Conservation (phyloP, 2,113 vertebrate genomes). For the Osmerus mordax region DNA sequence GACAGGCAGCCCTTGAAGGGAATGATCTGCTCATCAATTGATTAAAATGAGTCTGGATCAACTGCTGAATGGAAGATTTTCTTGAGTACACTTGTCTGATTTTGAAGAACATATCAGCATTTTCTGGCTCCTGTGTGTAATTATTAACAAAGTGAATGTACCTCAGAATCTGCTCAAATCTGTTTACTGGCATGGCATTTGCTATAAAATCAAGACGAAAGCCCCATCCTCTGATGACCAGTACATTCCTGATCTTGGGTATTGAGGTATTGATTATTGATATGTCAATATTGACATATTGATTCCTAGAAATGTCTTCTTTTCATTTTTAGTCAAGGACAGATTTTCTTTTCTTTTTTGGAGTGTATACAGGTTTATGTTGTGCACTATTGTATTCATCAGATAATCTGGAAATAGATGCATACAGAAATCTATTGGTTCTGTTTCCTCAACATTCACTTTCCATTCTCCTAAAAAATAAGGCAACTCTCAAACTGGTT, state of each 20-base stretch:
- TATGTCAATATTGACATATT: slow-evolving; percentile 9
- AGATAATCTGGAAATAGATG: slow-evolving; percentile 12
- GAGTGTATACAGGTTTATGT: slow-evolving; percentile 14
- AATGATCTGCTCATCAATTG: too few relatives aligned
- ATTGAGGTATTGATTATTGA: slow-evolving; percentile 1
- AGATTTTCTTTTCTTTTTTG: slow-evolving; percentile 21
- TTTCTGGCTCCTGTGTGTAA: neutral
- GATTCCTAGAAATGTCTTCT: slow-evolving; percentile 9
- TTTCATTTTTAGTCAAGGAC: neutral
- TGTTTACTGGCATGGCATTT: slow-evolving; percentile 10
- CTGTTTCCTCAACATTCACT: neutral
- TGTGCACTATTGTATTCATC: slow-evolving; percentile 9
- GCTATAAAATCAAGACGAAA: slow-evolving; percentile 1
- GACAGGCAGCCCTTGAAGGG: too few relatives aligned
- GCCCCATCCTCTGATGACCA: slow-evolving; percentile 14
- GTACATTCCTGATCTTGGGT: slow-evolving; percentile 19
- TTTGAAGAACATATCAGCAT: neutral
- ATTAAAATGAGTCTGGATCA: neutral
- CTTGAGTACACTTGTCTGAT: slow-evolving; percentile 1
- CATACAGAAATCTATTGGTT: slow-evolving; percentile 3
- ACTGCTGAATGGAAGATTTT: neutral
- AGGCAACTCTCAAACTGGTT: slow-evolving; percentile 10
- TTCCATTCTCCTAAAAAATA: slow-evolving; percentile 1
- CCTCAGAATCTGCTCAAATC: slow-evolving; percentile 10
- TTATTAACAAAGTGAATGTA: slow-evolving; percentile 27